Base-by-base conservation (phyloP, 2,888 invertebrate genomes). In the Monoplex corrugatus region DNA sequence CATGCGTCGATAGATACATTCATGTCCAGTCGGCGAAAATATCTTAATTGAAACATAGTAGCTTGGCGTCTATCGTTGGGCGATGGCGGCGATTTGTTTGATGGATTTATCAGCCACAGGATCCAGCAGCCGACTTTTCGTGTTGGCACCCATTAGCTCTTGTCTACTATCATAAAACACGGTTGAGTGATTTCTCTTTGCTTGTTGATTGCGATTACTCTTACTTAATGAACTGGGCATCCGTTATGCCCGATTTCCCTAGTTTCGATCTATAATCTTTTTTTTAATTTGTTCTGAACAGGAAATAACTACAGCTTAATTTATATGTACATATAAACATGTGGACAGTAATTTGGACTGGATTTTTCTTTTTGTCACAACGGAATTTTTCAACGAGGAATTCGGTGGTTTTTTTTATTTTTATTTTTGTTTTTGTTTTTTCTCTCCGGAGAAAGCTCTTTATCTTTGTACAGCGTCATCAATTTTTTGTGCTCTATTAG, bases 111-210 rank as follows among this genome's bases (percentile, higher is more conserved):
- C 68, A 28, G 5, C 68, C 16, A 5, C 19, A 28, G 19, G 28
- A 68, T 68, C 68, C 68, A 68, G 28, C 68, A 35, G 75, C 8
- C 35, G 75, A 0, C 80, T 40, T 40, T 19, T 40, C 23, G 13
- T 10, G 32, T 80, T 38, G 40, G 40, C 80, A 6, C 40, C 43
- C 80, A 80, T 80, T 80, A 80, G 43, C 80, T 80, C 3, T 80
- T 28, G 80, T 83, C 83, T 32, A 35, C 32, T n/a, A n/a, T 83
- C 83, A 83, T 83, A 83, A 83, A 83, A 83, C 83, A 80, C 83
- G 45, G 32, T n/a, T 28, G 45, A 83, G n/a, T 83, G 50, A 45
- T 44, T 83, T n/a, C 83, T 44, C 82, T n/a, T 83, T 35, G 8
- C 80, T 16, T 78, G n/a, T 35, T 78, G 78, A 78, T 78, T 38